Evolutionary conservation across 2,888 invertebrate genomes (phyloP).

Genomic region (Leptura quadrifasciata): DNA sequence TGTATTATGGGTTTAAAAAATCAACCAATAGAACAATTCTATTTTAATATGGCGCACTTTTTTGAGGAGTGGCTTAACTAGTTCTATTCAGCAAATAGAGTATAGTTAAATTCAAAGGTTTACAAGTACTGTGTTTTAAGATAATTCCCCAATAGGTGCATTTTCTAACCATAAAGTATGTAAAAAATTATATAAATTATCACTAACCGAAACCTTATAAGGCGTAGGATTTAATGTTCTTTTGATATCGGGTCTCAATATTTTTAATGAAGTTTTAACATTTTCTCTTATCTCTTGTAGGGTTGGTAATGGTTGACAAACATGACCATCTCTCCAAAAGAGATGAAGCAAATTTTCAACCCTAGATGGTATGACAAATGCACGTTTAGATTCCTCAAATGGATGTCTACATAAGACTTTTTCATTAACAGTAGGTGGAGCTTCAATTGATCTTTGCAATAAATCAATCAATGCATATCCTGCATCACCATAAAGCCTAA

Average conservation of each 20-base stretch:
- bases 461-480: constrained; percentile 94
- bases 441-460: constrained; percentile 87
- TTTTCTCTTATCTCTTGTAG: constrained; percentile 85
- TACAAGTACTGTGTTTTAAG: too few relatives aligned
- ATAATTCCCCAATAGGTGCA: constrained; percentile 97
- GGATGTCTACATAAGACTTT: constrained; percentile 96
- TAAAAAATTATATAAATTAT: constrained; percentile 93
- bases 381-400: constrained; percentile 96
- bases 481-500: constrained; percentile 82
- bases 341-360: constrained; percentile 89
- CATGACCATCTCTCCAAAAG: constrained; percentile 91
- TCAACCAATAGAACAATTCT: too few relatives aligned
- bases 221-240: constrained; percentile 98
- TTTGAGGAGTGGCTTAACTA: too few relatives aligned
- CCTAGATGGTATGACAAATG: constrained; percentile 92
- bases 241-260: constrained; percentile 93
- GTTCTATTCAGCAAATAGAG: too few relatives aligned
- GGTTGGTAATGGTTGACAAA: constrained; percentile 81
- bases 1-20: too few relatives aligned
- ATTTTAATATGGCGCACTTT: too few relatives aligned
- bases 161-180: constrained; percentile 97
- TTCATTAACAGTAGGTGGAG: constrained; percentile 83
- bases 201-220: constrained; percentile 97
- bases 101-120: too few relatives aligned
- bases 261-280: constrained; percentile 87